Evolutionary conservation across 2,113 vertebrate species (phyloP).

Genomic region (Camarhynchus parvulus): DNA sequence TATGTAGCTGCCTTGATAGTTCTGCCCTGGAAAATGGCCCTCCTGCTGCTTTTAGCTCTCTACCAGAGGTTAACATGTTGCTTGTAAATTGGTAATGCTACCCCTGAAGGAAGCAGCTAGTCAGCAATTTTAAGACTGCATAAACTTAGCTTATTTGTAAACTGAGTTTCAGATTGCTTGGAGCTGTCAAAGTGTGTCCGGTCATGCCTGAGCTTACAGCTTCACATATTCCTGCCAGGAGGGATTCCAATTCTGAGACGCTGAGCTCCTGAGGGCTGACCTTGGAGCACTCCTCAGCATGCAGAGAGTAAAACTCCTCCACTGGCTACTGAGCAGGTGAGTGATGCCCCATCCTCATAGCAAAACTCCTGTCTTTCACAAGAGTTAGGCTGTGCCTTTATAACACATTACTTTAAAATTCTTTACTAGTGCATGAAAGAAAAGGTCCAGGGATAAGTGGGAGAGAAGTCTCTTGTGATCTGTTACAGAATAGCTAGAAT

Average conservation of each 20-base stretch:
- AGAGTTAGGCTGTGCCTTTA: not conserved
- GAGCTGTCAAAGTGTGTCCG: not conserved
- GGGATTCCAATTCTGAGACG: not conserved
- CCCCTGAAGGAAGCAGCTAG: not conserved
- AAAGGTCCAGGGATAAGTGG: not conserved
- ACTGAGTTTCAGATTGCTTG: not conserved
- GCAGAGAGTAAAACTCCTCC: not conserved
- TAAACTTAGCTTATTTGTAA: not conserved
- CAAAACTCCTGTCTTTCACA: not conserved
- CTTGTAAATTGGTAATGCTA: not conserved
- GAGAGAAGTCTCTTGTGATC: not conserved
- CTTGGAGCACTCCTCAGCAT: not conserved
- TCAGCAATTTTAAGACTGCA: not conserved
- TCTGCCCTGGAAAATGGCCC: not conserved
- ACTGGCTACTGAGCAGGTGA: not conserved
- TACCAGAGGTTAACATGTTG: rapidly evolving
- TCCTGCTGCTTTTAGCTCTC: not conserved
- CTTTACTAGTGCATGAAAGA: not conserved
- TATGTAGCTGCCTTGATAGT: not conserved
- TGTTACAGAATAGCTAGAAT: not conserved
- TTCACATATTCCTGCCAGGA: not conserved
- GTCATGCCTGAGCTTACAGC: not conserved
- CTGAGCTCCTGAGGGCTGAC: not conserved
- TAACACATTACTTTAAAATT: not conserved
- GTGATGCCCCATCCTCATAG: not conserved